Base-by-base conservation (phyloP, 2,113 vertebrate genomes). In the Gymnogyps californianus region DNA sequence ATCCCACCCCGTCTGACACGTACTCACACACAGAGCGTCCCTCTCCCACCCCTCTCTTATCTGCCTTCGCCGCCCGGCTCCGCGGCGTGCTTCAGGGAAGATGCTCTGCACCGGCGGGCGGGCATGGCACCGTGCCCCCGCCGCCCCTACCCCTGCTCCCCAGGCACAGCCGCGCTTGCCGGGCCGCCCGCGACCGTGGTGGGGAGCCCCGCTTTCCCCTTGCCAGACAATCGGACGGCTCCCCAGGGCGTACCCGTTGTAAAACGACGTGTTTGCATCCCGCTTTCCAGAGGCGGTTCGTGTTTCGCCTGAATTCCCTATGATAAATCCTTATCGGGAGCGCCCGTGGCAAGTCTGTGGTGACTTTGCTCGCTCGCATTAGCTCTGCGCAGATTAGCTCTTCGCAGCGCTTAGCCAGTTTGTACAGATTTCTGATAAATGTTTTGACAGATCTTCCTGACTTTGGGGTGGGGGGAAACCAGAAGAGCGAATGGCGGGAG, bases 361-460 rank as follows among this genome's bases (percentile, higher is more conserved):
- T 66, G 88, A 92, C 96, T 97, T 96, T 90, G 93, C 83, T 98
- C 89, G 7, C 58, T 97, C 87, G 86, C 87, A 94, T 94, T 87
- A 96, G 94, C 96, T 94, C 95, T 16, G 91, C 80, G 44, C 95
- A 97, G 98, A 97, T 98, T 84, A 97, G 97, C 94, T 97, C 97
- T 91, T 84, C 11, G 81, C 82, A 62, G 97, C 1, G 26, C 96
- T 97, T 89, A 86, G 95, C 97, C 96, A 91, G 91, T 92, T 97
- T 93, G 76, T 54, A 92, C 44, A 10, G 85, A 97, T 97, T 97
- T 84, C 89, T 83, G 97, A 98, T 98, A 98, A 98, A 96, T 58
- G 86, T 96, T 98, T 91, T 69, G 98, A 98, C 96, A 97, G 91
- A 95, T 96, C 98, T 97, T 85, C 86, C 94, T 34, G 89, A 97